Base-by-base conservation (phyloP, 2,888 invertebrate genomes). In the Machimus atricapillus region DNA sequence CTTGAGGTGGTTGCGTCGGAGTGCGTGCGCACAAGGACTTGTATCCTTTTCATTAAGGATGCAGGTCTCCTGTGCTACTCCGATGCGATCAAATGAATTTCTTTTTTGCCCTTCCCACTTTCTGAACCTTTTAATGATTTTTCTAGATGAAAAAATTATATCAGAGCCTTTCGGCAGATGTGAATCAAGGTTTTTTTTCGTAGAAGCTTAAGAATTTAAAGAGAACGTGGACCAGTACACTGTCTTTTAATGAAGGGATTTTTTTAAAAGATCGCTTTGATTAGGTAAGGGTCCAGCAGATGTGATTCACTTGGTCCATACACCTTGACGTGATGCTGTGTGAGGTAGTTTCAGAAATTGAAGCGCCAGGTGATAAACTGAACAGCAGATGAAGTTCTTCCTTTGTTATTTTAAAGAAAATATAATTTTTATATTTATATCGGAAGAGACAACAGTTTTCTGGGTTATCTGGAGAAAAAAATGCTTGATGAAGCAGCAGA, bases 1-100 rank as follows among this genome's bases (percentile, higher is more conserved):
- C 87, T 82, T 74, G 82, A 82, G 66, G 46, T 37, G 78, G 78
- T 86, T 86, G 86, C 86, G 86, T 81, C 82, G 87, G 87, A 40
- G 81, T 87, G 27, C 66, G 34, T n/a, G 31, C 31, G 31, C 4
- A 79, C 27, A 46, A 82, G 82, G 66, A 82, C 82, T 56, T 66
- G 82, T 82, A 82, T 82, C 82, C 82, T 82, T 82, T 66, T 58
- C 19, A 66, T 34, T 40, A 27, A 82, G 66, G 82, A 82, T 58
- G 82, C 37, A 82, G 82, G 82, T 82, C 52, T 82, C 79, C 12
- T 37, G 23, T 78, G 78, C 66, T 34, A 19, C 37, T 66, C 58
- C 58, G 82, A 82, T 82, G 58, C 19, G 82, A 82, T 82, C 56
- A 56, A 66, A 66, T 66, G 66, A 66, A 8, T 66, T 66, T 76